These are phyloP conservation scores for Athene cunicularia DNA, from an alignment of 2,113 vertebrate genomes.

Conservation along the genomic window DNA sequence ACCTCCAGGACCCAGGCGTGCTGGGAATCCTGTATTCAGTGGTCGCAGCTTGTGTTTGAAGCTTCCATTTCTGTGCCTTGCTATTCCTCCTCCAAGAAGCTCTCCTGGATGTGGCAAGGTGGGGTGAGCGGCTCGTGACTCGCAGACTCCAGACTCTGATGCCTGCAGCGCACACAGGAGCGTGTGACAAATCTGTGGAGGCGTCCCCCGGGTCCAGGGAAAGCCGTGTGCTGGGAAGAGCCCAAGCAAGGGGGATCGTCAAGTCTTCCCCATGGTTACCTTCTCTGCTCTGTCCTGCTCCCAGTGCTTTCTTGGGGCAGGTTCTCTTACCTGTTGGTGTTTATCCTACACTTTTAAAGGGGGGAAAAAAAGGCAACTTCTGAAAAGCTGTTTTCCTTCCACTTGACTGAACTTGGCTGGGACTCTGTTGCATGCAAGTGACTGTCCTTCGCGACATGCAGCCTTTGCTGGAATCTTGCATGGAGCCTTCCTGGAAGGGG, in stretches of 20 bases:
- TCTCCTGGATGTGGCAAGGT: neutral
- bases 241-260: rapidly evolving
- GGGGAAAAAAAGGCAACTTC: neutral
- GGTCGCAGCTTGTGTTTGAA: neutral
- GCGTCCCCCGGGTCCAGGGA: rapidly evolving
- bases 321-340: neutral
- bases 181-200: rapidly evolving
- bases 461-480: neutral
- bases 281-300: neutral
- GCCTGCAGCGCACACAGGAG: rapidly evolving
- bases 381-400: neutral
- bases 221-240: neutral
- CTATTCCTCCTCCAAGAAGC: neutral
- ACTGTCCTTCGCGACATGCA: neutral
- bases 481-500: conserved; percentile 1
- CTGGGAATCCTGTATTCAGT: rapidly evolving
- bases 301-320: neutral
- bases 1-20: rapidly evolving
- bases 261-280: neutral
- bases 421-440: neutral
- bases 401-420: neutral
- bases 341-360: neutral
- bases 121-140: neutral
- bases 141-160: rapidly evolving
- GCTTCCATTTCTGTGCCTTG: rapidly evolving